Conservation (phyloP, 2,888 invertebrate genomes). For the Cyclophora punctaria region DNA sequence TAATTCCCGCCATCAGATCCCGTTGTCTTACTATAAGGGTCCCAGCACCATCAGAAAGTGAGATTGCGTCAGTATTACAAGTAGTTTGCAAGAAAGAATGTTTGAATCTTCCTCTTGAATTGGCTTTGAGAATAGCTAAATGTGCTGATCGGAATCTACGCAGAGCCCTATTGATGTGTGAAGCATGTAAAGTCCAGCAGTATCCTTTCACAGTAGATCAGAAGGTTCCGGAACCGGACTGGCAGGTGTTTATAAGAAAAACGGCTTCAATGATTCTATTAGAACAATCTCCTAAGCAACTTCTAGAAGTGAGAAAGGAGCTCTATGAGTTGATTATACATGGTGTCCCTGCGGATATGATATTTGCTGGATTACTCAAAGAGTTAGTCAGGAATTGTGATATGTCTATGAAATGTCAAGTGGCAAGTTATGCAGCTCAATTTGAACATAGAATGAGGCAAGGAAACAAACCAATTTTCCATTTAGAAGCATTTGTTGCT, state of each 20-base stretch:
- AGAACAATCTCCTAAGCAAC: constrained; percentile 89
- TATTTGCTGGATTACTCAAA: constrained; percentile 89
- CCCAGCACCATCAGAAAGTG: constrained; percentile 86
- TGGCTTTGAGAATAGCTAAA: constrained; percentile 85
- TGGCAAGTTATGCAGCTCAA: constrained; percentile 88
- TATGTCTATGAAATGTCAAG: constrained; percentile 88
- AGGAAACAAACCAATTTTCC: constrained; percentile 96
- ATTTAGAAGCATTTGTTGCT: constrained; percentile 97
- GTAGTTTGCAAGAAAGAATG: constrained; percentile 87
- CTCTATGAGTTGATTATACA: constrained; percentile 95
- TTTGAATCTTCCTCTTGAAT: constrained; percentile 81
- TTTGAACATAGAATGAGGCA: constrained; percentile 95
- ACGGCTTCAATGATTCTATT: constrained; percentile 90
- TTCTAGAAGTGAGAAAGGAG: constrained; percentile 89
- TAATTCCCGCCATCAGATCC: constrained; percentile 97
- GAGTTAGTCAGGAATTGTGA: constrained; percentile 93
- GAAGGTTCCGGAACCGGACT: constrained; percentile 90
- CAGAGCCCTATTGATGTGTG: constrained; percentile 93
- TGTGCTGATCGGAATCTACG: constrained; percentile 91
- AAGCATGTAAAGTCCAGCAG: constrained; percentile 94
- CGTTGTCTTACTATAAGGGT: constrained; percentile 95
- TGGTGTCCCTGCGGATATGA: constrained; percentile 93
- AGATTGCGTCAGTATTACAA: constrained; percentile 82
- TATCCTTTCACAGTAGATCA: constrained; percentile 89
- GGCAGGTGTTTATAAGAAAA: constrained; percentile 90